Conservation (phyloP, 2,888 invertebrate genomes). For the Tachina grossa region DNA sequence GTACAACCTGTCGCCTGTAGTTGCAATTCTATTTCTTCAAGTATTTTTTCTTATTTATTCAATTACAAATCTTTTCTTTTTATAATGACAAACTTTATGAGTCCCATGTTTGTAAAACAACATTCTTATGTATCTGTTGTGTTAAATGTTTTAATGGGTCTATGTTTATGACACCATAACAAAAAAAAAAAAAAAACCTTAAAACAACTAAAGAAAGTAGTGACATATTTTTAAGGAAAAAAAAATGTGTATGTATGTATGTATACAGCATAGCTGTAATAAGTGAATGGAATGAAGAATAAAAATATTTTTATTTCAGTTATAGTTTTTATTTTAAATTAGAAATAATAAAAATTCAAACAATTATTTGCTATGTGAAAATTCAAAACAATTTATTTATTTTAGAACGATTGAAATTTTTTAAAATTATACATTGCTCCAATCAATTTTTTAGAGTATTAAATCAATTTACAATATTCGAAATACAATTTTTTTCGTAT, state of each 20-base stretch:
- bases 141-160: conserved; percentile 35
- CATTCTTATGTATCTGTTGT: conserved; percentile 11
- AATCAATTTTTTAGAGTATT: no score
- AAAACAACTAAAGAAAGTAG: conserved; percentile 46
- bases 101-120: conserved; percentile 29
- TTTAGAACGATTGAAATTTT: no score
- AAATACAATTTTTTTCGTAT: no score
- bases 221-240: conserved; percentile 29
- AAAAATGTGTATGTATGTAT: not conserved
- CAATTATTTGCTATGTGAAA: no score
- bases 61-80: conserved; percentile 35
- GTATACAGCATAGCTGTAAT: no score
- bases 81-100: conserved; percentile 27
- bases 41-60: conserved; percentile 1
- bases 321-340: no score
- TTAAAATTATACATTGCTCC: no score
- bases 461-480: no score
- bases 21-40: not conserved
- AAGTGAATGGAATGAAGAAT: no score
- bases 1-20: not conserved
- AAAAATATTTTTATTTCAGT: no score
- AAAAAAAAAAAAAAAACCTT: conserved; percentile 41
- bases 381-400: no score
- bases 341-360: no score
- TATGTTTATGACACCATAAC: conserved; percentile 58